These are phyloP conservation scores for Erebia epiphron DNA, from an alignment of 2,888 invertebrate species.

Conservation along the genomic window DNA sequence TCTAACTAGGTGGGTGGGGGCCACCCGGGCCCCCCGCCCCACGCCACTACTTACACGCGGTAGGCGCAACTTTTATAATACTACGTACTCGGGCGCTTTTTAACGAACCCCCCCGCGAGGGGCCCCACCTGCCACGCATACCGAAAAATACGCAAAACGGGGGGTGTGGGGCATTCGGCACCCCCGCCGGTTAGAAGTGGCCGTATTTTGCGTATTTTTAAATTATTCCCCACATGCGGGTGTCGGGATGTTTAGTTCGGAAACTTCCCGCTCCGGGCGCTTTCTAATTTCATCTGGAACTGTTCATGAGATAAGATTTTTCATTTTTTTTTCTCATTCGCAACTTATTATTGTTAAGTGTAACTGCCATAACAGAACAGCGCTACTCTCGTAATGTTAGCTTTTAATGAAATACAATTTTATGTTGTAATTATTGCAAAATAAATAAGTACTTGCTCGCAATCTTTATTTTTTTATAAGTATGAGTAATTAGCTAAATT, in stretches of 20 bases:
- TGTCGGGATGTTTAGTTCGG: conserved; percentile 70
- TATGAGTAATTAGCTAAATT: too few relatives aligned
- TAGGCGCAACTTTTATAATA: conserved; percentile 83
- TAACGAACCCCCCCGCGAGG: conserved; percentile 76
- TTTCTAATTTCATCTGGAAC: conserved; percentile 42
- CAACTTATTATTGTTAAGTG: conserved; percentile 9
- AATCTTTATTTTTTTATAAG: background rate
- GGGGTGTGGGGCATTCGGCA: conserved; percentile 54
- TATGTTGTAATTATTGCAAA: background rate
- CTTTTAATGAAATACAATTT: background rate
- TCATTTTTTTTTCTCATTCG: conserved; percentile 14
- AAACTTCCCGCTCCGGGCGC: conserved; percentile 45
- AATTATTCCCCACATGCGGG: conserved; percentile 79
- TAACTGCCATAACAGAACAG: background rate
- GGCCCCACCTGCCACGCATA: conserved; percentile 79
- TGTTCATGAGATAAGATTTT: conserved; percentile 23
- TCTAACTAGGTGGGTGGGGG: conserved; percentile 75
- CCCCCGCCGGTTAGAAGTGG: conserved; percentile 77
- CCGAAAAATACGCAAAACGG: conserved; percentile 81
- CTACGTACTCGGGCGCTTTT: conserved; percentile 82
- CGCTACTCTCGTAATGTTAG: background rate
- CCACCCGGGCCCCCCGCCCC: conserved; percentile 47
- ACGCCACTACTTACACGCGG: conserved; percentile 80
- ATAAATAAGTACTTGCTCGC: background rate
- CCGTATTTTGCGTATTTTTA: conserved; percentile 83